Conservation (phyloP, 2,113 vertebrate species). For the Brachyhypopomus occidentalis region DNA sequence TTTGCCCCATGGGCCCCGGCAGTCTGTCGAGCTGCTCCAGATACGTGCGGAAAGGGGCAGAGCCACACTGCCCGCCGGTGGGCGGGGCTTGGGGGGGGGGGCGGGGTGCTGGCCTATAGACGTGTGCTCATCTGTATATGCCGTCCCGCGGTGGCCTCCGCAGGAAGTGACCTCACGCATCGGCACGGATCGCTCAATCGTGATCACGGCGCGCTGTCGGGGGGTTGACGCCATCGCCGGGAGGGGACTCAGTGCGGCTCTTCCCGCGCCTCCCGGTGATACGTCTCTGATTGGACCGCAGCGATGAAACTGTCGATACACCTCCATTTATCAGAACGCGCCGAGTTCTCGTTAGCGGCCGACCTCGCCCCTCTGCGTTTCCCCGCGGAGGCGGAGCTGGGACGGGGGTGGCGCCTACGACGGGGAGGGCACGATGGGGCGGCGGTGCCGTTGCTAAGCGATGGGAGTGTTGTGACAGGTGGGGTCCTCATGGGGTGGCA, state of each 20-base stretch:
- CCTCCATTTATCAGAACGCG: constrained; percentile 33
- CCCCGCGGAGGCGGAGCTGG: too few species aligned
- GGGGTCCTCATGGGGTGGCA: constrained; percentile 51
- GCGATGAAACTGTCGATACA: constrained; percentile 17
- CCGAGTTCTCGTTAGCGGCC: constrained; percentile 10
- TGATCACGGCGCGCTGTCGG: not conserved
- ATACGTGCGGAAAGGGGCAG: constrained; percentile 53
- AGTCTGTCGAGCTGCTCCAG: constrained; percentile 63
- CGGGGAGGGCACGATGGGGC: constrained; percentile 11
- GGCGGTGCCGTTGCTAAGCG: constrained; percentile 36
- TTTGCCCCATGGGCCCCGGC: constrained; percentile 57
- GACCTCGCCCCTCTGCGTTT: too few species aligned
- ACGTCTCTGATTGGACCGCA: constrained; percentile 30
- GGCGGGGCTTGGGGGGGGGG: constrained; percentile 8
- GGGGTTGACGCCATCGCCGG: too few species aligned
- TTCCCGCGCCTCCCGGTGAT: constrained; percentile 24
- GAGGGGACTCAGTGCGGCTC: too few species aligned
- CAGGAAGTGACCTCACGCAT: too few species aligned
- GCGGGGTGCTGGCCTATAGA: not conserved
- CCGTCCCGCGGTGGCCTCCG: not conserved
- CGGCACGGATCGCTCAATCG: not conserved
- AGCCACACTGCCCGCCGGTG: constrained; percentile 28
- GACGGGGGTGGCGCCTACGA: not conserved
- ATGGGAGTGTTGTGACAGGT: constrained; percentile 50
- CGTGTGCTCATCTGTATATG: not conserved